Evolutionary conservation across 2,888 invertebrate genomes (phyloP).

Genomic region (Limnephilus auricula): DNA sequence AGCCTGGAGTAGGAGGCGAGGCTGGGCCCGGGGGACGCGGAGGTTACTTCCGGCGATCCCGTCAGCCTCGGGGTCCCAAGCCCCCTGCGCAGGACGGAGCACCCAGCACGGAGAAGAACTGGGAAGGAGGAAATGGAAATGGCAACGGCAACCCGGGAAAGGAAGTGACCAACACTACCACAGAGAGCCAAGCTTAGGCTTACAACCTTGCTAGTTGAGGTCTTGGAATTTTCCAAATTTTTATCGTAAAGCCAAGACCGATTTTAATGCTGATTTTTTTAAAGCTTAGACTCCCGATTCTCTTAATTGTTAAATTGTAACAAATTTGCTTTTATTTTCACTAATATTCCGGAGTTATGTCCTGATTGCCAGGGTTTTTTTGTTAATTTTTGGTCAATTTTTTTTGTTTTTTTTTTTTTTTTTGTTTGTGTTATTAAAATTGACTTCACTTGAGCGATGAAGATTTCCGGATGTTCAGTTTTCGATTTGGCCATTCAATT

Average conservation of each 20-base stretch:
- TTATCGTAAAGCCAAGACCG: not conserved
- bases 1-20: conserved; percentile 81
- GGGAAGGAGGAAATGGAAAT: conserved; percentile 67
- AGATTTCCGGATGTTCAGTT: too few species aligned
- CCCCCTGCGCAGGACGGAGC: conserved; percentile 68
- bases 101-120: conserved; percentile 71
- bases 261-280: conserved; percentile 26
- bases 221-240: conserved; percentile 37
- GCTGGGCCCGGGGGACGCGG: conserved; percentile 70
- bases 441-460: too few species aligned
- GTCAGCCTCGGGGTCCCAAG: conserved; percentile 72
- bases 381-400: not conserved
- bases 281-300: conserved; percentile 24
- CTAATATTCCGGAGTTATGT: conserved; percentile 30
- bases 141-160: conserved; percentile 67
- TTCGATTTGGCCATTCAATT: too few species aligned
- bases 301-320: conserved; percentile 20
- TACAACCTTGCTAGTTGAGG: not conserved
- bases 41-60: conserved; percentile 64
- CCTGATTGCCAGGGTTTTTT: conserved; percentile 32
- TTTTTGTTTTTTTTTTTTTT: conserved; percentile 4
- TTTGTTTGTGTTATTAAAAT: not conserved
- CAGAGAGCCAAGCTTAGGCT: conserved; percentile 77
- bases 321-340: conserved; percentile 38
- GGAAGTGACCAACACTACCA: conserved; percentile 70